Conservation (phyloP, 2,113 vertebrate genomes). For the Bothrops jararaca region DNA sequence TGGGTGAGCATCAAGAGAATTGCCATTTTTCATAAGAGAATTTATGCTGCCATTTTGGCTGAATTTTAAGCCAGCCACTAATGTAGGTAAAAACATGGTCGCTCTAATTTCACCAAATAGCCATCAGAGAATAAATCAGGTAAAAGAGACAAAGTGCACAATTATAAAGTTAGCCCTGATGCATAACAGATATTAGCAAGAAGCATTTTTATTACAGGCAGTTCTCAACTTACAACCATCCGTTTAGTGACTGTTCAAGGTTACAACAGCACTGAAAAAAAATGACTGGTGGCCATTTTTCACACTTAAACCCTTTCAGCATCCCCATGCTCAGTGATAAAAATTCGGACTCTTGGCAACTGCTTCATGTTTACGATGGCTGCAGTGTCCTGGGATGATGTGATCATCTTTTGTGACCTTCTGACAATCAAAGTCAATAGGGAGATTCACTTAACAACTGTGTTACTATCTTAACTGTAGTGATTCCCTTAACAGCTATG, state of each 20-base stretch:
- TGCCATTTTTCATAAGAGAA: background rate
- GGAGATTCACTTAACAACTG: background rate
- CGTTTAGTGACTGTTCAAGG: background rate
- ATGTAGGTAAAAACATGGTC: background rate
- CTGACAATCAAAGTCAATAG: background rate
- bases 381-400: too few species aligned
- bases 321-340: background rate
- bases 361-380: background rate
- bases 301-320: background rate
- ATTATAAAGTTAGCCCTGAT: slow-evolving; percentile 42
- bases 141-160: slow-evolving; percentile 23
- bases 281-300: background rate
- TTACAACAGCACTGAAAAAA: background rate
- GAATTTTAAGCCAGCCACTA: background rate
- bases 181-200: slow-evolving; percentile 35
- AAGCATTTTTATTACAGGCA: slow-evolving; percentile 30
- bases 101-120: background rate
- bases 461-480: too few species aligned
- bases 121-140: background rate
- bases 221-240: background rate
- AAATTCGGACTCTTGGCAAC: background rate
- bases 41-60: background rate
- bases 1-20: background rate
- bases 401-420: background rate
- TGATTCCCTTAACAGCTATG: too few species aligned